A percentile compares a stretch with the other conserved stretches of the same genome.
Evolutionary conservation across 1,140 invertebrate genomes (phyloP).

Genomic region (Yoshiicerus persimilis): DNA sequence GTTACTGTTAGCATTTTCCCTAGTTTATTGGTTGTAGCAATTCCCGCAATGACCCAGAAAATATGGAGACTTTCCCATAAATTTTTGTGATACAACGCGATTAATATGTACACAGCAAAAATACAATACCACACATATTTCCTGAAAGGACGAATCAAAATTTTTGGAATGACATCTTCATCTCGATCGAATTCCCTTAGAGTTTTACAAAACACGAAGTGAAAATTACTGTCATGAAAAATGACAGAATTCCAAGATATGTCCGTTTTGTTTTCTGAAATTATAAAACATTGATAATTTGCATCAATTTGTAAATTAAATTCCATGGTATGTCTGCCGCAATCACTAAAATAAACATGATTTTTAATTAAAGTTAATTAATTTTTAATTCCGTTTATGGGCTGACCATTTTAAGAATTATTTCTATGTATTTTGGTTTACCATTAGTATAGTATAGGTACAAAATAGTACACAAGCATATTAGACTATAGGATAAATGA

Average conservation of each 20-base stretch:
- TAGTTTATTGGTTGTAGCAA: neutral
- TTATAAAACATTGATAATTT: too few species aligned
- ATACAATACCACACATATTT: neutral
- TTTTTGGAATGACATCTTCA: neutral
- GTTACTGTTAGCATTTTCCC: neutral
- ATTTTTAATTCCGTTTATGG: too few species aligned
- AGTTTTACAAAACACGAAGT: neutral
- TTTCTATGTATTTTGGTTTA: too few species aligned
- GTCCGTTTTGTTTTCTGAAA: too few species aligned
- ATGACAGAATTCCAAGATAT: neutral
- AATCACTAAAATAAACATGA: too few species aligned
- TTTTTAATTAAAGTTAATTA: too few species aligned
- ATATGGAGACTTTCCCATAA: neutral
- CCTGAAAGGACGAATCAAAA: neutral
- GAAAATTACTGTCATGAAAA: neutral
- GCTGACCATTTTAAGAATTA: too few species aligned
- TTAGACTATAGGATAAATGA: too few species aligned
- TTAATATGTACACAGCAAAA: neutral
- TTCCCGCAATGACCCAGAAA: neutral
- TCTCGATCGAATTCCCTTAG: neutral
- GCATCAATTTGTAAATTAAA: too few species aligned
- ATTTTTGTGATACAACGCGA: neutral
- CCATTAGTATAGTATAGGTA: too few species aligned
- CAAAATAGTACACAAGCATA: too few species aligned
- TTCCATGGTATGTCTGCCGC: too few species aligned